Percentiles rank a stretch among this genome's conserved stretches.
These are phyloP conservation scores for Lepus europaeus DNA, from an alignment of 2,113 vertebrate genomes.

Conservation along the genomic window DNA sequence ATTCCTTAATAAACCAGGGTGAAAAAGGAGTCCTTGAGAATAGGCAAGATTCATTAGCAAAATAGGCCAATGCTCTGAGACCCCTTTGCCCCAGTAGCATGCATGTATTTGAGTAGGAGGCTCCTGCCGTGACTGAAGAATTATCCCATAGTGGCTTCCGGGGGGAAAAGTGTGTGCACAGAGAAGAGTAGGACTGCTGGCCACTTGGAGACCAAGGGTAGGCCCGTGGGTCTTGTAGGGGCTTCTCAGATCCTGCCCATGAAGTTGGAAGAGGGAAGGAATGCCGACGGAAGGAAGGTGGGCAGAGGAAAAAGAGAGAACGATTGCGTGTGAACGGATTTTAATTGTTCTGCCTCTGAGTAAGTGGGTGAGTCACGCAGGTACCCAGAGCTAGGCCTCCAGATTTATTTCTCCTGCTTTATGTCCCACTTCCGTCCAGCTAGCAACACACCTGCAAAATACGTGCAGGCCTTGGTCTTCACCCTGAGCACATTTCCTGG, in stretches of 20 bases:
- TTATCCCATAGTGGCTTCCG: neutral
- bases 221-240: neutral
- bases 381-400: neutral
- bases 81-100: neutral
- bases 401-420: neutral
- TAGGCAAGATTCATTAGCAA: neutral
- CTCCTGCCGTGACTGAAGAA: neutral
- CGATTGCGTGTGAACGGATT: neutral
- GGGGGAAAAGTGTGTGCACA: neutral
- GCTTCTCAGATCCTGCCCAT: neutral
- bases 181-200: neutral
- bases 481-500: neutral
- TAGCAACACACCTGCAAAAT: neutral
- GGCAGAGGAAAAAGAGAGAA: neutral
- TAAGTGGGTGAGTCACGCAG: conserved; percentile 21
- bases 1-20: neutral
- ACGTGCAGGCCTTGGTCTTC: neutral
- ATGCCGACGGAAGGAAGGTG: neutral
- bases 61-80: neutral
- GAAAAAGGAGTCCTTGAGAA: neutral
- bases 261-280: neutral
- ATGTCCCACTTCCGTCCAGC: neutral
- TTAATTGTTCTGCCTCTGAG: neutral
- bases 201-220: neutral
- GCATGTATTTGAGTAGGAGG: neutral